A percentile compares a stretch with the other conserved stretches of the same genome.
phyloP scores from a whole-genome alignment of 2,888 invertebrate genomes.

The Elmis aenea region DNA sequence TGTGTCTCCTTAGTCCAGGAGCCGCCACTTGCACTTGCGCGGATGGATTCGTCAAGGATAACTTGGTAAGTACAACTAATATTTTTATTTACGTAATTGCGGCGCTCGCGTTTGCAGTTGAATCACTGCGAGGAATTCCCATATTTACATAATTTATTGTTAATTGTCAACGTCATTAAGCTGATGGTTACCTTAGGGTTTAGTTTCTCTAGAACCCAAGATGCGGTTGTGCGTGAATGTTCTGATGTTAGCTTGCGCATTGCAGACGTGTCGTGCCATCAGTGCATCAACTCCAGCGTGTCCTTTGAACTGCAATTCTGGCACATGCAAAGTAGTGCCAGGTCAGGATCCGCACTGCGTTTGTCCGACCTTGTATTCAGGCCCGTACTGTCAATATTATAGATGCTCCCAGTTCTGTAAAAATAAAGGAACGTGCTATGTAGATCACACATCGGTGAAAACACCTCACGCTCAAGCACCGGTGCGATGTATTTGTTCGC shows the following conservation, averaged over 20 bases:
- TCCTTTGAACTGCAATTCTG: conserved; percentile 56
- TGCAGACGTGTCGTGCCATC: conserved; percentile 42
- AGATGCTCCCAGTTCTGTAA: conserved; percentile 65
- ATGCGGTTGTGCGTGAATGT: conserved; percentile 6
- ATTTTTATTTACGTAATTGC: conserved; percentile 1
- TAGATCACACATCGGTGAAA: conserved; percentile 36
- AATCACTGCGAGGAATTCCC: conserved; percentile 12
- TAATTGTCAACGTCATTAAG: neutral
- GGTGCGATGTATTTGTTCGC: conserved; percentile 55
- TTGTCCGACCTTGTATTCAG: conserved; percentile 61
- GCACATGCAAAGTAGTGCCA: conserved; percentile 53
- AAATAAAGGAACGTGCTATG: conserved; percentile 57
- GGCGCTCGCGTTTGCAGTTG: conserved; percentile 4
- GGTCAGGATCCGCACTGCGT: conserved; percentile 55
- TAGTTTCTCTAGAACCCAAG: neutral
- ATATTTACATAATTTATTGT: conserved; percentile 12
- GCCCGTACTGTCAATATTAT: conserved; percentile 63
- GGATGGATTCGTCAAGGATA: conserved; percentile 42
- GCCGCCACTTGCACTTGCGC: conserved; percentile 43
- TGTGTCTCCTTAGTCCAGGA: conserved; percentile 49
- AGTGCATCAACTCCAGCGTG: conserved; percentile 41
- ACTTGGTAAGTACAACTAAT: conserved; percentile 33
- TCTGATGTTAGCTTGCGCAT: conserved; percentile 36
- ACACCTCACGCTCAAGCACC: conserved; percentile 30
- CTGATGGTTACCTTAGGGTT: neutral